Evolutionary conservation across 2,113 vertebrate species (phyloP).

Genomic region (Amblyornis subalaris): DNA sequence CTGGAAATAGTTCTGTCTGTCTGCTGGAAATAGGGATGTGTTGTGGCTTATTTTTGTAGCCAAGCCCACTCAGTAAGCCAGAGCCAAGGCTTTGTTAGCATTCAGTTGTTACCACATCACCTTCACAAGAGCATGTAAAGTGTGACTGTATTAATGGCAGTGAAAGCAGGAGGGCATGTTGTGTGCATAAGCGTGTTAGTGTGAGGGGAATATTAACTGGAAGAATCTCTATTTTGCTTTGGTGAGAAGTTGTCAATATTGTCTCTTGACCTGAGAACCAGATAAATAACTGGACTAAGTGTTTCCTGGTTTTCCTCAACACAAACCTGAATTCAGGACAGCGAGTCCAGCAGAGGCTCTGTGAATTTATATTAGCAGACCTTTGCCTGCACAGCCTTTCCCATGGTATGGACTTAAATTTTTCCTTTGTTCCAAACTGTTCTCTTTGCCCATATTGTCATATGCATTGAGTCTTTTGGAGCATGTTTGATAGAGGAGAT

Average conservation of each 20-base stretch:
- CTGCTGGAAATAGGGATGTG: neutral
- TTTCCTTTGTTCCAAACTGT: neutral
- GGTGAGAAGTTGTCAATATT: neutral
- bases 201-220: neutral
- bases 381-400: neutral
- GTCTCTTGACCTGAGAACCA: neutral
- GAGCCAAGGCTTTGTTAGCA: neutral
- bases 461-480: neutral
- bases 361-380: neutral
- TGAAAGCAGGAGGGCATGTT: neutral
- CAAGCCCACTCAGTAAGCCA: neutral
- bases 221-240: neutral
- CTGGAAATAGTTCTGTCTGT: neutral
- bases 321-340: neutral
- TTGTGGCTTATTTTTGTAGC: neutral
- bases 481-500: rapidly evolving
- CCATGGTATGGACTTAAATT: neutral
- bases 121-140: neutral
- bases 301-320: neutral
- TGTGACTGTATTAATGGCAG: neutral
- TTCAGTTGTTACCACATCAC: neutral
- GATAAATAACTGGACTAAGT: neutral
- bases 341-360: neutral
- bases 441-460: neutral
- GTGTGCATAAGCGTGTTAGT: neutral